phyloP scores from a whole-genome alignment of 2,113 vertebrate species.

The Eudyptes chrysolophus region DNA sequence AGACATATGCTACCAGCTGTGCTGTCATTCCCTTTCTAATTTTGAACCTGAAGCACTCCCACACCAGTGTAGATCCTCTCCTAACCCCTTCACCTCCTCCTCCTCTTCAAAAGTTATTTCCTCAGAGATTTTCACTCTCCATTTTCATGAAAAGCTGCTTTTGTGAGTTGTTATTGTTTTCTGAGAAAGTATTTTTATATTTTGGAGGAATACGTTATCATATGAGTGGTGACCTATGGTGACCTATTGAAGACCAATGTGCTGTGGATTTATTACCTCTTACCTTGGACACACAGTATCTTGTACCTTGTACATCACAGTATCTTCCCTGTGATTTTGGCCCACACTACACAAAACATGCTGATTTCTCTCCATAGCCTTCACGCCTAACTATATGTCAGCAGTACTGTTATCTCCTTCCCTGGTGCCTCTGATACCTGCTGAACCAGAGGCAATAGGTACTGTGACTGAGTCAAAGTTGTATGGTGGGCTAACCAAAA shows the following conservation, averaged over 20 bases:
- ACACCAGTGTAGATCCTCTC: not conserved
- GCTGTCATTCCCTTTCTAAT: slow-evolving; percentile 59
- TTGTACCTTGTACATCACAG: not conserved
- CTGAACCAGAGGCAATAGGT: not conserved
- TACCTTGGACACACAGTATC: not conserved
- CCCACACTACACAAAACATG: not conserved
- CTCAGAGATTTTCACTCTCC: not conserved
- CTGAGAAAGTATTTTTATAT: not conserved
- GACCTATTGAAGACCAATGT: not conserved
- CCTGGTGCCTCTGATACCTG: not conserved
- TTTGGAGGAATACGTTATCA: not conserved
- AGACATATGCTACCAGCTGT: slow-evolving; percentile 50
- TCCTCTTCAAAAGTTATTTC: slow-evolving; percentile 15
- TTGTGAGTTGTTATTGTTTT: not conserved
- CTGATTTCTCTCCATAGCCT: not conserved
- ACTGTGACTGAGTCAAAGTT: not conserved
- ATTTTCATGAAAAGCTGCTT: not conserved
- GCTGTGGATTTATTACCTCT: not conserved
- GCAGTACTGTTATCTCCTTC: not conserved
- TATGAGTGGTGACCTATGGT: not conserved
- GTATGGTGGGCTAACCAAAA: not conserved
- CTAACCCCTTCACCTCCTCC: slow-evolving; percentile 25
- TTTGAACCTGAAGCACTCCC: slow-evolving; percentile 46
- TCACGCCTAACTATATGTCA: not conserved
- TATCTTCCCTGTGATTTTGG: not conserved